Percentiles rank a stretch among this genome's conserved stretches.
Evolutionary conservation across 1,140 invertebrate genomes (phyloP).

Genomic region (Popillia japonica): DNA sequence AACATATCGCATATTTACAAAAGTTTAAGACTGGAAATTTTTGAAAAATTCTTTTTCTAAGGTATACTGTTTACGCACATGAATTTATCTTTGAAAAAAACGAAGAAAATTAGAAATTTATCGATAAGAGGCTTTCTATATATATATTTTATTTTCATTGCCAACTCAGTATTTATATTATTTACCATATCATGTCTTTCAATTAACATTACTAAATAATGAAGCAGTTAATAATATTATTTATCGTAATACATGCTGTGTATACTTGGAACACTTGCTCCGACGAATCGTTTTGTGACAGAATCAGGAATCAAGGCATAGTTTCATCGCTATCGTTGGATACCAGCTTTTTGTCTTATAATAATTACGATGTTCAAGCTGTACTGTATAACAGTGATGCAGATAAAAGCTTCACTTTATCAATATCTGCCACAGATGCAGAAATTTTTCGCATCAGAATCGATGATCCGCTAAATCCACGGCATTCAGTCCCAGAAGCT

Average conservation of each 20-base stretch:
- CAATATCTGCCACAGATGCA: not conserved
- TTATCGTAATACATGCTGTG: not conserved
- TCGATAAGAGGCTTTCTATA: not conserved
- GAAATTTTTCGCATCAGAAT: constrained; percentile 19
- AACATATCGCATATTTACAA: no score
- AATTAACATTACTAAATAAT: not conserved
- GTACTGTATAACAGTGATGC: not conserved
- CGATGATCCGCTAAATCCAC: constrained; percentile 8
- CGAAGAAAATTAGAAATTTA: not conserved
- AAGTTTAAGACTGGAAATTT: no score
- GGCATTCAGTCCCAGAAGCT: constrained; percentile 1
- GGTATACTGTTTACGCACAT: not conserved
- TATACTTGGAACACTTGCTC: not conserved
- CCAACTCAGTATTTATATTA: not conserved
- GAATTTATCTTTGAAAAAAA: not conserved
- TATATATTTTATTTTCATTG: not conserved
- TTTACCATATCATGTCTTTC: not conserved
- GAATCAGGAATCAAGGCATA: constrained; percentile 2
- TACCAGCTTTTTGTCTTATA: not conserved
- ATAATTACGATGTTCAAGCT: not conserved
- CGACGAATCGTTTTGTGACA: not conserved
- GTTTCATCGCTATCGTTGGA: not conserved
- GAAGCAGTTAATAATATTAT: not conserved
- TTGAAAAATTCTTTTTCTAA: no score
- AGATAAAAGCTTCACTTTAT: not conserved